Evolutionary conservation across 2,113 vertebrate species (phyloP).

Genomic region (Corydoras sp.): DNA sequence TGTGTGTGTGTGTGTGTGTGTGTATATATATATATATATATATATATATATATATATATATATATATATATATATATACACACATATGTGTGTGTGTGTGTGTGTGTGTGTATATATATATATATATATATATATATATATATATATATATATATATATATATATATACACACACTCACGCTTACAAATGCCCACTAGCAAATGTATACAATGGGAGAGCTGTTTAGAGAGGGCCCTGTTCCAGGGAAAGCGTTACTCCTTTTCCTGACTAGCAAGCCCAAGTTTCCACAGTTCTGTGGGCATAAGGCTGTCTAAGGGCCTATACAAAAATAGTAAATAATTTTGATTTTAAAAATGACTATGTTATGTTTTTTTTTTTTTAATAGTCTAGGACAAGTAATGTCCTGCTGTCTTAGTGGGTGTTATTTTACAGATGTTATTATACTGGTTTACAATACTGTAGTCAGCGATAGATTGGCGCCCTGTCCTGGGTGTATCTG

Average conservation of each 20-base stretch:
- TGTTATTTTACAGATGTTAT: neutral
- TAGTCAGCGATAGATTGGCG: too few species aligned
- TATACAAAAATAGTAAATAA: neutral
- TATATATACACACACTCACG: slow-evolving; percentile 9
- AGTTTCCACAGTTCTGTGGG: slow-evolving; percentile 46
- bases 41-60: too few species aligned
- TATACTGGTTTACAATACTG: too few species aligned
- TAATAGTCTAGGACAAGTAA: too few species aligned
- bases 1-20: too few species aligned
- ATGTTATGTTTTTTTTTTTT: too few species aligned
- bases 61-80: neutral
- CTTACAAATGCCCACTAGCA: neutral
- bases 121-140: too few species aligned
- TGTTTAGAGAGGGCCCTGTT: slow-evolving; percentile 37
- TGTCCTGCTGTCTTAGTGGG: neutral
- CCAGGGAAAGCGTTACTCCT: slow-evolving; percentile 13
- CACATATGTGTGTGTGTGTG: neutral
- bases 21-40: too few species aligned
- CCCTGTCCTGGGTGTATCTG: too few species aligned
- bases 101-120: too few species aligned
- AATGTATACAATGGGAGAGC: slow-evolving; percentile 23
- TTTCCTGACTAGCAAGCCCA: slow-evolving; percentile 26
- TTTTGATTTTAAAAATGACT: too few species aligned
- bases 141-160: neutral
- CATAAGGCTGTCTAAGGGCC: slow-evolving; percentile 9